Conservation (phyloP, 2,888 invertebrate genomes). For the Smittia aterrima region DNA sequence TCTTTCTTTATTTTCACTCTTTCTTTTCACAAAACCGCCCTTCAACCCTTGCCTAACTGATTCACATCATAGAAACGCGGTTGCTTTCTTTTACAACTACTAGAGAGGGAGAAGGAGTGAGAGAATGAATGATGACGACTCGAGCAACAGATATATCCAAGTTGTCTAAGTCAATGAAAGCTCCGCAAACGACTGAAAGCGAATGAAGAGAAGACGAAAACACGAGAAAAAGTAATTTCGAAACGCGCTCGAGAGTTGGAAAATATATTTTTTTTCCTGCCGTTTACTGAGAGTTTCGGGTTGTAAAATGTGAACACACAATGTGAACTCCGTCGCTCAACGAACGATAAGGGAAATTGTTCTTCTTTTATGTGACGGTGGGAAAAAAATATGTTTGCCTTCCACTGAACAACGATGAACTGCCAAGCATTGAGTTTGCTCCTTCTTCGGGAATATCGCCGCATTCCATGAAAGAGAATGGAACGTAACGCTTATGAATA, state of each 20-base stretch:
- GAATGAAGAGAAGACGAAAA: slow-evolving; percentile 20
- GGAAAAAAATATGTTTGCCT: not conserved
- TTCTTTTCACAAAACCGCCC: not conserved
- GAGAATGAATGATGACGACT: not conserved
- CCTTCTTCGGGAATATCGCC: not conserved
- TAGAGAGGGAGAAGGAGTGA: not conserved
- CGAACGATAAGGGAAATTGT: not conserved
- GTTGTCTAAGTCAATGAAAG: slow-evolving; percentile 11
- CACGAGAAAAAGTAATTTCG: not conserved
- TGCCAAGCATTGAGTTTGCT: not conserved
- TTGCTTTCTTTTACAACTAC: not conserved
- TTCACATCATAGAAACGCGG: not conserved
- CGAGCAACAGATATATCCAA: slow-evolving; percentile 2
- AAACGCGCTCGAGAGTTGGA: slow-evolving; percentile 9
- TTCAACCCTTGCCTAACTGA: not conserved
- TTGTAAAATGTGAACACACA: not conserved
- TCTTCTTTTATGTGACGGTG: not conserved
- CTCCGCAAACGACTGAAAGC: slow-evolving; percentile 8
- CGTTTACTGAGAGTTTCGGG: too few species aligned
- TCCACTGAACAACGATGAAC: not conserved
- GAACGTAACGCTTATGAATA: not conserved
- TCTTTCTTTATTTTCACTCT: not conserved
- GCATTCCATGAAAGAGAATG: not conserved
- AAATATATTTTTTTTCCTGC: slow-evolving; percentile 15
- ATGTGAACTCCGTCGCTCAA: not conserved